These are phyloP conservation scores for Meteorus sp. DNA, from an alignment of 1,140 invertebrate genomes.

Conservation along the genomic window DNA sequence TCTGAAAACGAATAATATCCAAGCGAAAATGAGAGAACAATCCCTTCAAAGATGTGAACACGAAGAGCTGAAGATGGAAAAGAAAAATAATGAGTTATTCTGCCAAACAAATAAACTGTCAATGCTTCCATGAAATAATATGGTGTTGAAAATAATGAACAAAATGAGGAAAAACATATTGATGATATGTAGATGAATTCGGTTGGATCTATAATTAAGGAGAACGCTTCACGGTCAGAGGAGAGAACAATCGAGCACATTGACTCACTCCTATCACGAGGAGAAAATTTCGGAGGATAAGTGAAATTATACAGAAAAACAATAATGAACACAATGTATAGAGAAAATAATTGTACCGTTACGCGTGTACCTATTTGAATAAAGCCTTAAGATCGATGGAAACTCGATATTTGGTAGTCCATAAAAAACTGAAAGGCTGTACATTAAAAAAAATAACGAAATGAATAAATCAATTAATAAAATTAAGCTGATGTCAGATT, in stretches of 20 bases:
- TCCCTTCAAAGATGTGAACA: no score
- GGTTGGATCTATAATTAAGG: conserved; percentile 17
- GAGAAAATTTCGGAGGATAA: conserved; percentile 5
- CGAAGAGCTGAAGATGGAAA: no score
- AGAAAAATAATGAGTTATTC: neutral
- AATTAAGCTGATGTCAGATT: conserved; percentile 28
- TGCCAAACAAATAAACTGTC: conserved; percentile 16
- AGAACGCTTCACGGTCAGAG: no score
- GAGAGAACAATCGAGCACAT: neutral
- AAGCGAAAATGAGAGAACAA: no score
- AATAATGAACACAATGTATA: conserved; percentile 22
- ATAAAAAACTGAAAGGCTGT: conserved; percentile 20
- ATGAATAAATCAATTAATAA: conserved; percentile 10
- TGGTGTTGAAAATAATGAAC: conserved; percentile 11
- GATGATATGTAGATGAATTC: conserved; percentile 11
- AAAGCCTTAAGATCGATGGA: conserved; percentile 30
- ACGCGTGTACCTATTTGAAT: conserved; percentile 39
- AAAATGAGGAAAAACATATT: conserved; percentile 10
- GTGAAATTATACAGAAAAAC: conserved; percentile 20
- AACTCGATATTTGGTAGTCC: conserved; percentile 23
- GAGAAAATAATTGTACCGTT: conserved; percentile 32
- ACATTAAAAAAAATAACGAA: conserved; percentile 37
- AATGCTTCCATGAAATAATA: conserved; percentile 26
- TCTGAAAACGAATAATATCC: no score
- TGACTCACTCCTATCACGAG: conserved; percentile 19